Conservation (phyloP, 2,888 invertebrate genomes). For the Tetragonula carbonaria region DNA sequence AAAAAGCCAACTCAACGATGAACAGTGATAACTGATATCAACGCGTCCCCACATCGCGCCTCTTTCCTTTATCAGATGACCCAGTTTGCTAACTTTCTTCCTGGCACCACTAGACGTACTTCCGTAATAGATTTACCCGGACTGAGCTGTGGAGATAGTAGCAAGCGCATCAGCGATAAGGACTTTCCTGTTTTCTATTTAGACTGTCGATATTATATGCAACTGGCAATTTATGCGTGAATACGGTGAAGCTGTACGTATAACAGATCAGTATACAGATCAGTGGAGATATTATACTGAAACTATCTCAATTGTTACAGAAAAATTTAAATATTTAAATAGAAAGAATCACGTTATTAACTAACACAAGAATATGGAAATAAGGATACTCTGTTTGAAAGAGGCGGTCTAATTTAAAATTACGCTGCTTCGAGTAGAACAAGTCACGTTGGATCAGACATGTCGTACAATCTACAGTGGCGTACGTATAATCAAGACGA, state of each 20-base stretch:
- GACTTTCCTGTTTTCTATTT: slow-evolving; percentile 44
- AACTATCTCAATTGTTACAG: background rate
- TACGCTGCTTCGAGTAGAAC: background rate
- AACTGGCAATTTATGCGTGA: slow-evolving; percentile 1
- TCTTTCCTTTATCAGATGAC: slow-evolving; percentile 68
- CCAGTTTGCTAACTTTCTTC: slow-evolving; percentile 72
- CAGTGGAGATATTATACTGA: background rate
- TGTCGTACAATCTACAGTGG: too few species aligned
- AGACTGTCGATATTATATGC: slow-evolving; percentile 36
- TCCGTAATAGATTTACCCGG: slow-evolving; percentile 70
- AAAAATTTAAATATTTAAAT: background rate
- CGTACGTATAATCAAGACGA: too few species aligned
- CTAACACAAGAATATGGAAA: too few species aligned
- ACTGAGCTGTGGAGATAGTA: slow-evolving; percentile 53
- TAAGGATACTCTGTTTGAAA: too few species aligned
- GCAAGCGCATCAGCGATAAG: slow-evolving; percentile 55
- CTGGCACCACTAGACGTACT: slow-evolving; percentile 64
- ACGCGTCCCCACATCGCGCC: slow-evolving; percentile 46
- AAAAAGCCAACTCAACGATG: slow-evolving; percentile 54
- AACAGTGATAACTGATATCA: slow-evolving; percentile 66
- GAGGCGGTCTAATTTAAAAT: too few species aligned
- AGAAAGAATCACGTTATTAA: background rate
- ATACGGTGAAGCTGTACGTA: background rate
- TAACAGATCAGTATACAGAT: too few species aligned
- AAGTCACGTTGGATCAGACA: background rate